phyloP scores from a whole-genome alignment of 92 coral and sea anemone species.

The Epizoanthus fatuus region DNA sequence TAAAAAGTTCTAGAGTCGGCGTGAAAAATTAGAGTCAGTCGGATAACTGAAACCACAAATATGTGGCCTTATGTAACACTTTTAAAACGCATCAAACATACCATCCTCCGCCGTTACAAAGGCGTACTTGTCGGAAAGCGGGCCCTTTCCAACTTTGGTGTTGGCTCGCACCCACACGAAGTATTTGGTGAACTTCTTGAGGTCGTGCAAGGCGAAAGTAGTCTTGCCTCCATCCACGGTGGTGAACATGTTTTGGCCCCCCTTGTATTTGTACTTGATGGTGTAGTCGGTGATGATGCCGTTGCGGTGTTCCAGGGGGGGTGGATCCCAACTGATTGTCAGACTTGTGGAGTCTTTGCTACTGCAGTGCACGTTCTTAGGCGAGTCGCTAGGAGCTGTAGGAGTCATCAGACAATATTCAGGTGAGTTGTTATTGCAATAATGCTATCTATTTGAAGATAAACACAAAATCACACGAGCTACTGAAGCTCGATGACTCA shows the following conservation, averaged over 20 bases:
- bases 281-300: conserved; percentile 89
- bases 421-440: background rate
- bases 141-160: conserved; percentile 86
- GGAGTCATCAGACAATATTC: background rate
- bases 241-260: conserved; percentile 40
- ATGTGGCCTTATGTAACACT: too few relatives aligned
- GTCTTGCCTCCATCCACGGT: conserved; percentile 78
- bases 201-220: conserved; percentile 71
- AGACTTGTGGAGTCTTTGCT: conserved; percentile 83
- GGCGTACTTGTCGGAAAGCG: conserved; percentile 63
- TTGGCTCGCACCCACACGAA: conserved; percentile 90
- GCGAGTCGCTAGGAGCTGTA: conserved; percentile 91
- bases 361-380: conserved; percentile 73
- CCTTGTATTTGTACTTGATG: conserved; percentile 80
- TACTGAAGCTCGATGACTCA: too few relatives aligned
- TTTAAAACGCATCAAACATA: conserved; percentile 40
- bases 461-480: too few relatives aligned
- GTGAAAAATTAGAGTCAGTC: too few relatives aligned
- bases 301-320: conserved; percentile 81
- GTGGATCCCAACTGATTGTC: conserved; percentile 91
- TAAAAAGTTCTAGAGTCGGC: too few relatives aligned
- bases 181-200: conserved; percentile 89
- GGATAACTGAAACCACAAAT: too few relatives aligned
- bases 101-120: conserved; percentile 93
- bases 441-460: too few relatives aligned